These are phyloP conservation scores for Colistium nudipinnis DNA, from an alignment of 2,113 vertebrate genomes.

Conservation along the genomic window DNA sequence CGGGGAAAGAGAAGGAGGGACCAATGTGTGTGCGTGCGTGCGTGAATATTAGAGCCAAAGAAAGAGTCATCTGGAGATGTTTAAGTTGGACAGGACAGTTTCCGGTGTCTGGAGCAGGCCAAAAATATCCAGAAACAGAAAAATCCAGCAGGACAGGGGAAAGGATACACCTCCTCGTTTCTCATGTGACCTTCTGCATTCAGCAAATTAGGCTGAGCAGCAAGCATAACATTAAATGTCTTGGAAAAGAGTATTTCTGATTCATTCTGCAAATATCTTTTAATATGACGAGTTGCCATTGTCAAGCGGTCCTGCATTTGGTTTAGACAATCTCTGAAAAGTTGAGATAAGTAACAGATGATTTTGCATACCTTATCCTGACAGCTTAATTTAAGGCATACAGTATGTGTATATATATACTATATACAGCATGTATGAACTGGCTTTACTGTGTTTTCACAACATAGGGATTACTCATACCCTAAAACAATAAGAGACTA, in stretches of 20 bases:
- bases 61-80: constrained; percentile 82
- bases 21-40: constrained; percentile 44
- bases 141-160: constrained; percentile 57
- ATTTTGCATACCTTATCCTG: not conserved
- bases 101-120: constrained; percentile 78
- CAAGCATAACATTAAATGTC: constrained; percentile 32
- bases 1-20: constrained; percentile 39
- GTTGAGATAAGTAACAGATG: constrained; percentile 5
- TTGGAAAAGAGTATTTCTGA: constrained; percentile 17
- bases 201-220: constrained; percentile 47
- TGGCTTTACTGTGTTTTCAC: constrained; percentile 31
- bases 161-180: constrained; percentile 58
- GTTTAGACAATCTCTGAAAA: not conserved
- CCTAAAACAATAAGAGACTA: constrained; percentile 29
- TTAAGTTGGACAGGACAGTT: constrained; percentile 81
- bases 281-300: not conserved
- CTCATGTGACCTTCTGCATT: constrained; percentile 63
- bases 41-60: constrained; percentile 63
- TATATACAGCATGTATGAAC: constrained; percentile 3
- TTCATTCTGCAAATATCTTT: constrained; percentile 15
- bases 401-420: not conserved
- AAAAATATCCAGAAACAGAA: constrained; percentile 77
- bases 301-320: constrained; percentile 3
- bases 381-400: not conserved
- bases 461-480: constrained; percentile 20